Percentiles rank a stretch among this genome's conserved stretches.
phyloP scores from a whole-genome alignment of 2,888 invertebrate species.

The Ischnus inquisitorius region DNA sequence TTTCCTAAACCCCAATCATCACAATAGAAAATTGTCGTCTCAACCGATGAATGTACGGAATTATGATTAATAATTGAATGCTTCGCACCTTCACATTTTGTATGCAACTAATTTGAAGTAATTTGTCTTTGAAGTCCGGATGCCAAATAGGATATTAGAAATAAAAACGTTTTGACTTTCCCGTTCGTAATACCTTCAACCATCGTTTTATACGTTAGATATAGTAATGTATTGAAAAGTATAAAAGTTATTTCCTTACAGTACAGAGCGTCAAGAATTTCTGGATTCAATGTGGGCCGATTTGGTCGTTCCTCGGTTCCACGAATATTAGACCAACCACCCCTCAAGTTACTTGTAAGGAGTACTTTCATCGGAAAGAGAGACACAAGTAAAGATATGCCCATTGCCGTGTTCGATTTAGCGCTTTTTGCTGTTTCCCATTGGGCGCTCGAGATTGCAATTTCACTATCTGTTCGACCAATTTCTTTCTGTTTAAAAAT shows the following conservation, averaged over 20 bases:
- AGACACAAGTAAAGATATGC: constrained; percentile 22
- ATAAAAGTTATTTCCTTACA: constrained; percentile 21
- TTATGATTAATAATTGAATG: too few species aligned
- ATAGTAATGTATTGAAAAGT: neutral
- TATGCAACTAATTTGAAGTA: too few species aligned
- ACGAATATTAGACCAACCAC: constrained; percentile 15
- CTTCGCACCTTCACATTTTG: too few species aligned
- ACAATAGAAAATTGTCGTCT: too few species aligned
- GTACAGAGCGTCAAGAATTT: constrained; percentile 32
- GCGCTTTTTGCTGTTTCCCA: constrained; percentile 33
- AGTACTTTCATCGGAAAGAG: neutral
- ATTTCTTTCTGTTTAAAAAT: constrained; percentile 38
- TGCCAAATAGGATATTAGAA: too few species aligned
- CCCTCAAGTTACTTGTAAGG: constrained; percentile 10
- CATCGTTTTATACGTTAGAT: too few species aligned
- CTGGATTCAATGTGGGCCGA: constrained; percentile 13
- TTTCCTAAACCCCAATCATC: too few species aligned
- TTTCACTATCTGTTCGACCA: constrained; percentile 30
- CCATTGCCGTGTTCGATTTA: constrained; percentile 39
- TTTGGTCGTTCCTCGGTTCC: constrained; percentile 17
- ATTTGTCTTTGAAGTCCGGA: too few species aligned
- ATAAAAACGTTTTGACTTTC: too few species aligned
- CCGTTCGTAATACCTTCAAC: too few species aligned
- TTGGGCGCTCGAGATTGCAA: constrained; percentile 22
- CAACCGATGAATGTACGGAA: too few species aligned